Evolutionary conservation across 2,113 vertebrate genomes (phyloP), one percentile per base, ranked within the genome.

Genomic region (Leptodactylus fuscus): DNA sequence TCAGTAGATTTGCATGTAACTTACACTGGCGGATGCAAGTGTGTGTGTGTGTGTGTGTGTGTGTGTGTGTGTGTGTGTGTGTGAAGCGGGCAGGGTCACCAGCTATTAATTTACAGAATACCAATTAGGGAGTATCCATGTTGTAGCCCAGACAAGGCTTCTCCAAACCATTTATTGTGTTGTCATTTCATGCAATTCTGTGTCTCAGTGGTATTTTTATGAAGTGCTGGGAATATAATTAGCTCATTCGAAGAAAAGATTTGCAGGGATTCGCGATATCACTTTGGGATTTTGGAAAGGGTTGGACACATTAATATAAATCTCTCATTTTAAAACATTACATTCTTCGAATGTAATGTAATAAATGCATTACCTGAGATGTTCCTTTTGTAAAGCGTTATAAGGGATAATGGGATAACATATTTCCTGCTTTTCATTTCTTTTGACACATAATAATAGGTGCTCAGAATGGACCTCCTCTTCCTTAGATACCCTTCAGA

Each of bases 131-230:
- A 53, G 49, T 80, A 80, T 80, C 36, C 77, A 62, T 80, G 38
- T 62, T 58, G n/a, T 62, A n/a, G 51, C 76, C 53, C 70, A 48
- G 73, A 49, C 49, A 78, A 36, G 36, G 34, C 53, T 60, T 62
- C 44, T 44, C 77, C 55, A 18, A 44, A 80, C 53, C 36, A 80
- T 60, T 80, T 80, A 80, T 80, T 62, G 77, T 62, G 36, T 80
- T 62, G 53, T 62, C 53, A 44, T 60, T 80, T 36, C 13, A 44
- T 41, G 36, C 53, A 16, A 44, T 80, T 3, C 77, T 18, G 36
- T n/a, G 77, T 80, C 77, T 80, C 77, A 15, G 18, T 80, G 77
- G 77, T 60, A 80, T 80, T 80, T 79, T 80, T 80, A 60, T 60
- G 24, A 80, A 44, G 53, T 44, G 51, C 53, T 34, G 10, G 34